phyloP scores from a whole-genome alignment of 2,888 invertebrate species.

The Calameuta pallipes region DNA sequence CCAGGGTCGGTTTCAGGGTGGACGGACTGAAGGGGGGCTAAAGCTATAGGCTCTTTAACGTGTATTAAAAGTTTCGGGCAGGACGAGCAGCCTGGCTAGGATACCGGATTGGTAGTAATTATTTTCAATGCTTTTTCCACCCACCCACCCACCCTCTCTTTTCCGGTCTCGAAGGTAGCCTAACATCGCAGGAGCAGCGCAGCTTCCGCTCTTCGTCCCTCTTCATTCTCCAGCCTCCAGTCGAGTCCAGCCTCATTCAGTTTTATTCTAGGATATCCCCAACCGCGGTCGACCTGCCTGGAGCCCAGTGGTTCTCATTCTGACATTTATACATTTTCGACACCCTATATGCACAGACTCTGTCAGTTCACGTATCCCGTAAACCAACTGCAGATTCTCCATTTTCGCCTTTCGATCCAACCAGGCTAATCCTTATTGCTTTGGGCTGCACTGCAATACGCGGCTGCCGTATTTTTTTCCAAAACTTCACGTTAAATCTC shows the following conservation, averaged over 20 bases:
- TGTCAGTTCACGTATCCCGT: background rate
- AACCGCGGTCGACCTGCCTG: slow-evolving; percentile 33
- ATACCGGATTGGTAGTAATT: slow-evolving; percentile 35
- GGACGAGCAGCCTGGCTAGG: background rate
- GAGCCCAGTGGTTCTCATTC: slow-evolving; percentile 35
- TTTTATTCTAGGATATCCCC: slow-evolving; percentile 52
- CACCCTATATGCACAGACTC: background rate
- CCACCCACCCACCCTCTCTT: slow-evolving; percentile 17
- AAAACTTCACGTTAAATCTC: background rate
- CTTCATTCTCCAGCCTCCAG: slow-evolving; percentile 6
- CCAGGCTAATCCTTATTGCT: background rate
- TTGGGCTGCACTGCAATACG: background rate
- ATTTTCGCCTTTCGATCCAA: background rate
- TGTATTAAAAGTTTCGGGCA: slow-evolving; percentile 2
- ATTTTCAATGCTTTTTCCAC: slow-evolving; percentile 36
- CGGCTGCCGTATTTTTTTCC: background rate
- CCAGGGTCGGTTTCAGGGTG: background rate
- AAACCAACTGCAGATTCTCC: background rate
- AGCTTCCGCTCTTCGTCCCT: slow-evolving; percentile 19
- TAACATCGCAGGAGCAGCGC: background rate
- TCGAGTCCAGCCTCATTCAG: slow-evolving; percentile 38
- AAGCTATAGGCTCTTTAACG: background rate
- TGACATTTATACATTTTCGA: slow-evolving; percentile 30
- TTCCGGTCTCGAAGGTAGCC: background rate
- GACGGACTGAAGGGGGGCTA: background rate